These are phyloP conservation scores for Okapia johnstoni DNA, from an alignment of 2,113 vertebrate genomes.

Conservation along the genomic window DNA sequence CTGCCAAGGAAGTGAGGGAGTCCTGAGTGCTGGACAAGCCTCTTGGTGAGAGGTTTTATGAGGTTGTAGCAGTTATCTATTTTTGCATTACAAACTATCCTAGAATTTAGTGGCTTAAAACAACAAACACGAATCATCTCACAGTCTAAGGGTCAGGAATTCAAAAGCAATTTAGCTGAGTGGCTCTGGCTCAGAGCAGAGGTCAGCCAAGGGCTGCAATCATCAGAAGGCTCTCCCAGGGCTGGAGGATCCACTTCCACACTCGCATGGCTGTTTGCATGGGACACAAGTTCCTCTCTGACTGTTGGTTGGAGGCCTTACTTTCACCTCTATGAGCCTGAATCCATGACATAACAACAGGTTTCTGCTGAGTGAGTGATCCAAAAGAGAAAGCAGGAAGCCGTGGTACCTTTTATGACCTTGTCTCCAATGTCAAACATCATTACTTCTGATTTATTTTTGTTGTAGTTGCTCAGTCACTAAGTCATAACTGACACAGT, in stretches of 20 bases:
- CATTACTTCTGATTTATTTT: neutral
- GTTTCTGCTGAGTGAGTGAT: neutral
- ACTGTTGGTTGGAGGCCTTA: neutral
- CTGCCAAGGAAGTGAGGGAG: neutral
- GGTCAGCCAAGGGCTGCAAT: neutral
- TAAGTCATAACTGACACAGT: neutral
- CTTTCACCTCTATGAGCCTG: neutral
- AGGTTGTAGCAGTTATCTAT: neutral
- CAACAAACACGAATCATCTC: neutral
- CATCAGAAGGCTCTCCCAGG: neutral
- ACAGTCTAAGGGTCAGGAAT: neutral
- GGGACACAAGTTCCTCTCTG: neutral
- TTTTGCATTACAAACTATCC: neutral
- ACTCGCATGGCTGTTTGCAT: fast-evolving
- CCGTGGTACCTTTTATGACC: neutral
- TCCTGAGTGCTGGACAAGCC: neutral
- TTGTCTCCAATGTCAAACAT: neutral
- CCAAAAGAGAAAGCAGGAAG: neutral
- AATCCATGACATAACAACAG: neutral
- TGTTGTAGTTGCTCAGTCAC: neutral
- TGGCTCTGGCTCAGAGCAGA: neutral
- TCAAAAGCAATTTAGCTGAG: neutral
- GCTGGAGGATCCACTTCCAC: neutral
- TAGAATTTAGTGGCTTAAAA: neutral
- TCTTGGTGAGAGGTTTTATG: neutral